Evolutionary conservation across 2,888 invertebrate genomes (phyloP).

Genomic region (Drosophila nr. perissopoda): DNA sequence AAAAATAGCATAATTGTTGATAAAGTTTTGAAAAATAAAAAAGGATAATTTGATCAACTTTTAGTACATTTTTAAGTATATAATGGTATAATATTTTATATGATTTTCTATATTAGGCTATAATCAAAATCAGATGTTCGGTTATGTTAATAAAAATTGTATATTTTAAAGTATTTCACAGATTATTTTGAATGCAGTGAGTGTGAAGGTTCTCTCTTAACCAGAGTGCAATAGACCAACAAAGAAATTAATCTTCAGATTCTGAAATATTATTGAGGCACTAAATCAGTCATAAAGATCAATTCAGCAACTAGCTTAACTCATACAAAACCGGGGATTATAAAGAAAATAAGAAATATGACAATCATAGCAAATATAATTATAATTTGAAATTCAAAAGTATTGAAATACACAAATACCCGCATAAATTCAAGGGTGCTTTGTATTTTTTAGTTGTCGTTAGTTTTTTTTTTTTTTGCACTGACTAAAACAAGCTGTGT

Average conservation of each 20-base stretch:
- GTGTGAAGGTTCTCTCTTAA: neutral
- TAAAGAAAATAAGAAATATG: neutral
- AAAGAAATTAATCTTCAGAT: neutral
- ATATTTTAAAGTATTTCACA: neutral
- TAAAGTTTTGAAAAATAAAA: neutral
- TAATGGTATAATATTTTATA: neutral
- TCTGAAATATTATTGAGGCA: neutral
- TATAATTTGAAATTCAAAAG: neutral
- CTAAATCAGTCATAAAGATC: too few relatives aligned
- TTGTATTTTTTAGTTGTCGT: neutral
- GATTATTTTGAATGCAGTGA: neutral
- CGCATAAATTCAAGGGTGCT: neutral
- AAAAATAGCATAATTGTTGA: neutral
- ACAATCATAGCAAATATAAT: neutral
- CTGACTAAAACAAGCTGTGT: neutral
- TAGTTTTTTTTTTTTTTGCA: neutral
- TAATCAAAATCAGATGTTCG: neutral
- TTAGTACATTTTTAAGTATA: rapidly evolving
- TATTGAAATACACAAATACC: neutral
- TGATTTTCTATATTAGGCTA: neutral
- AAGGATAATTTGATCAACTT: neutral
- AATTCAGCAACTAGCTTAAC: too few relatives aligned
- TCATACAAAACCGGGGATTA: neutral
- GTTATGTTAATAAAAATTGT: neutral
- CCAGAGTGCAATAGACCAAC: neutral